Percentiles rank a stretch among this genome's conserved stretches.
These are phyloP conservation scores for Chrysaora quinquecirrha DNA, from an alignment of 30 jellyfish, hydroid and myxozoan species.

Conservation along the genomic window DNA sequence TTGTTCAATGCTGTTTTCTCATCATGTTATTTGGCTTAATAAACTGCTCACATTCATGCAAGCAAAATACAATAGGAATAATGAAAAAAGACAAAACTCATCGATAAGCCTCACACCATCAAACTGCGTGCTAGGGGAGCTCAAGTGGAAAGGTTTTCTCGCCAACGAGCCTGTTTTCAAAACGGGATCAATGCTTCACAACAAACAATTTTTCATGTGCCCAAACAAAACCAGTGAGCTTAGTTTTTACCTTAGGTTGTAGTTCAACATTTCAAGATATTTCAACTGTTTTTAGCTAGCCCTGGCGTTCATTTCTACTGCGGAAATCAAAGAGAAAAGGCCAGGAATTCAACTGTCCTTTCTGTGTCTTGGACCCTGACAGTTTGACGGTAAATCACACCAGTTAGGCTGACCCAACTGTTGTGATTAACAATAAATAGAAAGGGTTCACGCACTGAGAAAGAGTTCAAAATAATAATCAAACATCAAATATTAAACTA, in stretches of 20 bases:
- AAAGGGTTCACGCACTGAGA: neutral
- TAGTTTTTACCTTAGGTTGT: no score
- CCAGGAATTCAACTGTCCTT: neutral
- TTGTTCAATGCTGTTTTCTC: no score
- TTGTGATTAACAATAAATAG: neutral
- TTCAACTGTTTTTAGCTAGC: no score
- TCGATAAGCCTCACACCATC: neutral
- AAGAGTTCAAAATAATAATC: neutral
- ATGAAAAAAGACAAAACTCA: neutral
- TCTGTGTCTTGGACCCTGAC: neutral
- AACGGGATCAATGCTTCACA: neutral
- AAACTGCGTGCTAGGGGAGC: neutral
- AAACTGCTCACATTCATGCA: slow-evolving; percentile 11
- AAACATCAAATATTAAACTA: no score
- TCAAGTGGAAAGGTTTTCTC: neutral
- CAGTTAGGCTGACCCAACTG: neutral
- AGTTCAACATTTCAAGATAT: no score
- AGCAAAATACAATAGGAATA: neutral
- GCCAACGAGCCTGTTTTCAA: neutral
- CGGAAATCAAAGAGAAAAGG: neutral
- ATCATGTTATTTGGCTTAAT: slow-evolving; percentile 36
- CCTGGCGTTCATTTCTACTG: no score
- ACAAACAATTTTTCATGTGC: neutral
- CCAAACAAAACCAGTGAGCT: neutral
- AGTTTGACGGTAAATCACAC: neutral